Percentiles rank a stretch among this genome's conserved stretches.
phyloP scores from a whole-genome alignment of 1,140 invertebrate species.

The Reticulitermes speratus region DNA sequence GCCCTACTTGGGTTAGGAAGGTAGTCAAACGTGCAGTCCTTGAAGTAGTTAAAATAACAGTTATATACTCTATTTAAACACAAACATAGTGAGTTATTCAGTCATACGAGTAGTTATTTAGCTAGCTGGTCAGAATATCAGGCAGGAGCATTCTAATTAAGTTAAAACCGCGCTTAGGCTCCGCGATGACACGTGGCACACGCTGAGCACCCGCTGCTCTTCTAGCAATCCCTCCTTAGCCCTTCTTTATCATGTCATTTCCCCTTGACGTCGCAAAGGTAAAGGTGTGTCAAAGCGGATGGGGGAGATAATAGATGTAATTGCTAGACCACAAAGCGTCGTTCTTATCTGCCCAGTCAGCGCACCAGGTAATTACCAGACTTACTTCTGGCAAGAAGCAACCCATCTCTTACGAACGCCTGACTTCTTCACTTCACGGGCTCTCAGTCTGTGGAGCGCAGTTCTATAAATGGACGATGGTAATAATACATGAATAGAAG shows the following conservation, averaged over 20 bases:
- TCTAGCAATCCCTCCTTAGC: neutral
- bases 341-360: neutral
- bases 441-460: neutral
- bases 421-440: neutral
- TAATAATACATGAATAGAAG: too few relatives aligned
- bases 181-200: too few relatives aligned
- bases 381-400: neutral
- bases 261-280: constrained; percentile 16
- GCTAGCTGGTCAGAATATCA: too few relatives aligned
- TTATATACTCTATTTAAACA: too few relatives aligned
- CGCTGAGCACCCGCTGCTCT: too few relatives aligned
- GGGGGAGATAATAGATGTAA: neutral
- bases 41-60: too few relatives aligned
- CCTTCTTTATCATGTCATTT: neutral
- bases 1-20: too few relatives aligned
- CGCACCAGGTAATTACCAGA: constrained; percentile 4
- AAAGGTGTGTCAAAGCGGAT: neutral
- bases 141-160: too few relatives aligned
- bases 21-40: too few relatives aligned
- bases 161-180: too few relatives aligned
- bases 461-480: neutral
- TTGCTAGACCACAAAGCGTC: neutral
- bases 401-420: neutral
- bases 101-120: too few relatives aligned
- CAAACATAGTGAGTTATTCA: too few relatives aligned